These are phyloP conservation scores for Orchestes rusci DNA, from an alignment of 2,888 invertebrate species.

Conservation along the genomic window DNA sequence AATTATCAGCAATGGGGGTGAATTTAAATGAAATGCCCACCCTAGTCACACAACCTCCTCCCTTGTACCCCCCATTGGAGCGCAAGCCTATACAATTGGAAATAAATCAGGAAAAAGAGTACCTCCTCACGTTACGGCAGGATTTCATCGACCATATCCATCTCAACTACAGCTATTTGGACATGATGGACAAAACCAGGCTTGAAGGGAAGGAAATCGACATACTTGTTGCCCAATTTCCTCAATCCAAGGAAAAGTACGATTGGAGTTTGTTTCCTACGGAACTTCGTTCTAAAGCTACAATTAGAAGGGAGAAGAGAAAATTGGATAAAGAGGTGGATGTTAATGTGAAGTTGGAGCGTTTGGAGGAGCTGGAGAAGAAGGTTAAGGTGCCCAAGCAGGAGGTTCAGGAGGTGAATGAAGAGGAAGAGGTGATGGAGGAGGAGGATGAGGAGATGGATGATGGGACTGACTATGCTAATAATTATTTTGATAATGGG, in stretches of 20 bases:
- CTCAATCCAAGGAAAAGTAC: conserved; percentile 44
- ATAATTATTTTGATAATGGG: conserved; percentile 83
- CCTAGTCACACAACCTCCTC: conserved; percentile 41
- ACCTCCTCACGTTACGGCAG: conserved; percentile 64
- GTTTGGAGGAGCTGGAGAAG: conserved; percentile 11
- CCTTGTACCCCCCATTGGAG: conserved; percentile 39
- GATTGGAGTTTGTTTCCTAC: conserved; percentile 58
- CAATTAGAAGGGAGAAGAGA: conserved; percentile 38
- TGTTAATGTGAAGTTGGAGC: conserved; percentile 28
- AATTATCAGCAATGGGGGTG: conserved; percentile 51
- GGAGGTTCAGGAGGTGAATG: conserved; percentile 39
- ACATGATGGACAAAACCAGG: conserved; percentile 45
- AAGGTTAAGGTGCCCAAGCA: conserved; percentile 9
- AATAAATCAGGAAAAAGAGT: conserved; percentile 49
- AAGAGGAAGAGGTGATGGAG: conserved; percentile 54
- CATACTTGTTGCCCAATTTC: conserved; percentile 48
- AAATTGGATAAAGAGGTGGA: conserved; percentile 27
- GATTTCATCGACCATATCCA: conserved; percentile 65
- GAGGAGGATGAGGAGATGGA: conserved; percentile 78
- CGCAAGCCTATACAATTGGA: conserved; percentile 39
- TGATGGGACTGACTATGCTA: conserved; percentile 81
- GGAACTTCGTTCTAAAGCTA: conserved; percentile 52
- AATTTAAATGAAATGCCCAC: conserved; percentile 47
- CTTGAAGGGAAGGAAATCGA: conserved; percentile 54
- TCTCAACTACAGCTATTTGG: conserved; percentile 58